Base-by-base conservation (phyloP, 2,888 invertebrate genomes). In the Athripsodes cinereus region DNA sequence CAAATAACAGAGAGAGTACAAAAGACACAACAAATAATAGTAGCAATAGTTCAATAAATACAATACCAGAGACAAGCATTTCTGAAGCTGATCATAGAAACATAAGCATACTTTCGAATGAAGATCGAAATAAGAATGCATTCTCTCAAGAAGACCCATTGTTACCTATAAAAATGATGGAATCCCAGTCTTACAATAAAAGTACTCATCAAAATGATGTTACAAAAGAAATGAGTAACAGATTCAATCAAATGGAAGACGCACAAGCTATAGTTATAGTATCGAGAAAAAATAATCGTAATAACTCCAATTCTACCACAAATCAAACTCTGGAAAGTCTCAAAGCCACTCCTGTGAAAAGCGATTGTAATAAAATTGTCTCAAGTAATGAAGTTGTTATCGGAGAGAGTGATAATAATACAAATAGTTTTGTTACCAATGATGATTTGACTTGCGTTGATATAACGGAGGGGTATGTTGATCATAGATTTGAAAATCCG, bases 121-220 rank as follows among this genome's bases (percentile, higher is more conserved):
- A 31, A 31, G 31, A 31, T 31, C 40, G 13, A 8, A 40, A 6
- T 20, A 8, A 19, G 3, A 48, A 21, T 2, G 19, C 20, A 20
- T 26, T n/a, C 2, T 57, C 46, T 13, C 52, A 57, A 46, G 52
- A 57, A 47, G 52, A 57, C 19, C 57, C 57, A 10, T 20, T 57
- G 16, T 16, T 11, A 19, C 26, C 52, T 10, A 2, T 57, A n/a
- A 2, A 16, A 21, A n/a, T 26, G 5, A 50, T 50, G 8, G n/a
- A 16, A 46, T 8, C 46, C 5, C 46, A 46, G 18, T 11, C 6
- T 31, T 6, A 31, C n/a, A 8, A 18, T 48, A 10, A 48, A 16
- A 5, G 20, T 46, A 31, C n/a, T 10, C 26, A 26, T 26, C 10
- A 26, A 26, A 26, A 26, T 10, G 10, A 26, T 26, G 10, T 26